Percentiles rank a stretch among this genome's conserved stretches.
These are phyloP conservation scores for Styela plicata DNA, from an alignment of 23 tunicate genomes.

Conservation along the genomic window DNA sequence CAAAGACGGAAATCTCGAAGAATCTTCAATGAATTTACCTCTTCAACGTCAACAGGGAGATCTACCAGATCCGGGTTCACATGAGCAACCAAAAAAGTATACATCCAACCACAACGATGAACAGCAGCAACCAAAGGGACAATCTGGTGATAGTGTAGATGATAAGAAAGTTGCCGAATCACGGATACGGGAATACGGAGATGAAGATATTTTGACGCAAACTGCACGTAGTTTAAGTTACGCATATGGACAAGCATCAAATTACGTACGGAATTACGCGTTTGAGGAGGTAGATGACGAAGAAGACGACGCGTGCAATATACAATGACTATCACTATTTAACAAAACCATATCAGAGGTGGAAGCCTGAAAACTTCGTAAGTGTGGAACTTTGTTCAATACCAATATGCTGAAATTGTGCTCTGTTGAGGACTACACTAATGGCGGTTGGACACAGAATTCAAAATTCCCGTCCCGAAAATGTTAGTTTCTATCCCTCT, in stretches of 20 bases:
- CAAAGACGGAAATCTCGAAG: background rate
- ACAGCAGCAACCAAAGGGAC: background rate
- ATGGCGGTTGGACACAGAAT: too few relatives aligned
- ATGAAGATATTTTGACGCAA: constrained; percentile 65
- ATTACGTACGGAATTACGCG: constrained; percentile 34
- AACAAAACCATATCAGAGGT: too few relatives aligned
- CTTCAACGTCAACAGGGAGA: background rate
- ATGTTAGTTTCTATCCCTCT: too few relatives aligned
- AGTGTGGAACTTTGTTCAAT: too few relatives aligned
- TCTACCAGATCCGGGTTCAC: background rate
- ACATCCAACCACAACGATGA: background rate
- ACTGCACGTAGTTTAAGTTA: constrained; percentile 57
- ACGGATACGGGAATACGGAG: background rate
- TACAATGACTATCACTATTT: too few relatives aligned
- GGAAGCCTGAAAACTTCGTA: too few relatives aligned
- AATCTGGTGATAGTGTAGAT: background rate
- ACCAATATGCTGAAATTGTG: too few relatives aligned
- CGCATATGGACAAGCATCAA: constrained; percentile 70
- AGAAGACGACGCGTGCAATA: background rate
- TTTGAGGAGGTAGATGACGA: constrained; percentile 5
- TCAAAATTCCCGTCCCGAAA: too few relatives aligned
- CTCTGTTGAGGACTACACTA: too few relatives aligned
- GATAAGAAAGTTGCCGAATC: background rate
- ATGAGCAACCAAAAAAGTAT: background rate
- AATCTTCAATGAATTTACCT: background rate